phyloP scores from a whole-genome alignment of 2,797 vertebrate genomes.

The Hemibagrus guttatus region DNA sequence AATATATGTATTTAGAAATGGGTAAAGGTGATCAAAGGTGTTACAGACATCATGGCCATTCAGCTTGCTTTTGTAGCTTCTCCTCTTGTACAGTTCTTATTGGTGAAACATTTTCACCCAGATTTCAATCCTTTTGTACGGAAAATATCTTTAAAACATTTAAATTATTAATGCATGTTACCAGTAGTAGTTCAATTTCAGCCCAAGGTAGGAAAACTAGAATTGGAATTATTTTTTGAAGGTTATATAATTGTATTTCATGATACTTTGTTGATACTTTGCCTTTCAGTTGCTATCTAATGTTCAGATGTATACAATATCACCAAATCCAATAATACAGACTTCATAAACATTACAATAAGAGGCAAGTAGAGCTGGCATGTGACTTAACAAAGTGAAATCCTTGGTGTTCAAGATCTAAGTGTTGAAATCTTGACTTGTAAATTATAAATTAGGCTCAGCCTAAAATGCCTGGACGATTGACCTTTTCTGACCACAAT shows the following conservation, averaged over 20 bases:
- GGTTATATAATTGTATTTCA: not conserved
- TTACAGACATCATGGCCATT: not conserved
- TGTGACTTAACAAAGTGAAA: not conserved
- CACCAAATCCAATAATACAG: not conserved
- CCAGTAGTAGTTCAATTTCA: not conserved
- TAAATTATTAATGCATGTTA: not conserved
- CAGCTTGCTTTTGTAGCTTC: not conserved
- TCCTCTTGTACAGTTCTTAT: not conserved
- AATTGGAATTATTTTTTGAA: not conserved
- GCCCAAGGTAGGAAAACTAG: not conserved
- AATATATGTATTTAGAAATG: not conserved
- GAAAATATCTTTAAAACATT: not conserved
- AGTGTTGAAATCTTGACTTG: not conserved
- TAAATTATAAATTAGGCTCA: not conserved
- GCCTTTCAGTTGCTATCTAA: not conserved
- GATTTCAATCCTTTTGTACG: not conserved
- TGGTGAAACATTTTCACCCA: not conserved
- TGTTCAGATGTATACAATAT: not conserved
- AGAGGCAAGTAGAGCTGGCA: not conserved
- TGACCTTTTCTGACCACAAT: not conserved
- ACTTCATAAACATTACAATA: not conserved
- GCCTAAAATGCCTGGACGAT: not conserved
- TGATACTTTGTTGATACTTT: not conserved
- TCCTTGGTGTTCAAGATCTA: not conserved
- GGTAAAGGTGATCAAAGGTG: not conserved